Evolutionary conservation across 2,888 invertebrate genomes (phyloP).

Genomic region (Pterobdella sp.): DNA sequence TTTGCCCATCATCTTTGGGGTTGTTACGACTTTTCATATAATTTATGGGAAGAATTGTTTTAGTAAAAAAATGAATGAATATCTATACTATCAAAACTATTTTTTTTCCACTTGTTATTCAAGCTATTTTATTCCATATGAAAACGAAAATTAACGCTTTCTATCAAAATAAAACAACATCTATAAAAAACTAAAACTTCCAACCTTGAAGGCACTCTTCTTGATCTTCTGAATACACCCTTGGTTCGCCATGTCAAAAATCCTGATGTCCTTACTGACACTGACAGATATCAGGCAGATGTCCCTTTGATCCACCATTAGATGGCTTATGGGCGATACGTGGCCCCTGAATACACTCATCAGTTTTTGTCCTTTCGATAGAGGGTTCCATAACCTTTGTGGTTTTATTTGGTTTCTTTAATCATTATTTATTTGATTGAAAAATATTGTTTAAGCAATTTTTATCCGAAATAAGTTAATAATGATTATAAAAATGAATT

Average conservation of each 20-base stretch:
- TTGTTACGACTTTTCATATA: constrained; percentile 18
- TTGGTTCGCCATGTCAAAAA: constrained; percentile 66
- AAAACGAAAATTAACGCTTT: neutral
- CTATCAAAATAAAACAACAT: neutral
- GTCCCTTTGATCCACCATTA: constrained; percentile 60
- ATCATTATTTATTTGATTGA: too few species aligned
- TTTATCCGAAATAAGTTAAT: too few species aligned
- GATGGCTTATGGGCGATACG: constrained; percentile 57
- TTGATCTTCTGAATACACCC: constrained; percentile 59
- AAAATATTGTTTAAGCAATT: too few species aligned
- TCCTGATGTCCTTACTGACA: constrained; percentile 65
- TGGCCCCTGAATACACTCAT: constrained; percentile 63
- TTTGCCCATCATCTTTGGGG: constrained; percentile 29
- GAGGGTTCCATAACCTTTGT: constrained; percentile 66
- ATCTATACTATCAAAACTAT: neutral
- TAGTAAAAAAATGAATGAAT: neutral
- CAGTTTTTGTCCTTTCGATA: constrained; percentile 61
- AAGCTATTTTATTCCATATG: neutral
- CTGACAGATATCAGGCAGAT: constrained; percentile 66
- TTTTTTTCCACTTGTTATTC: neutral
- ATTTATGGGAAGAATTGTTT: neutral
- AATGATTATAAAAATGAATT: too few species aligned
- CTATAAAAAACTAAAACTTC: neutral
- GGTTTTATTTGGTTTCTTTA: neutral
- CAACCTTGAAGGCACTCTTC: constrained; percentile 12